phyloP scores from a whole-genome alignment of 1,140 invertebrate genomes.

The Halyomorpha halys region DNA sequence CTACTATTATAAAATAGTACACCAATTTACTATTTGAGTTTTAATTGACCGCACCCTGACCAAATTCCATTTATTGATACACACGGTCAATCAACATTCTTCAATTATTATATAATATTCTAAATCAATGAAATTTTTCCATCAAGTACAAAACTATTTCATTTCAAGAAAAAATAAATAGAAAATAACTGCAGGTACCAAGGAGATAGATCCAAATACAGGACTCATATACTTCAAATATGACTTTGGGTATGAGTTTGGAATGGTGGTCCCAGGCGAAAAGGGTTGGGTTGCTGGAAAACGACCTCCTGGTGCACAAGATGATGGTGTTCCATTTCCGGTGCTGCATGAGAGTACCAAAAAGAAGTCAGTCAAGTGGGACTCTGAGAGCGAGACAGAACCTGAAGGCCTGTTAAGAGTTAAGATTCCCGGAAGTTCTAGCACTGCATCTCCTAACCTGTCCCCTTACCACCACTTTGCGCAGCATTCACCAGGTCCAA shows the following conservation, averaged over 20 bases:
- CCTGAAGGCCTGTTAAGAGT: constrained; percentile 45
- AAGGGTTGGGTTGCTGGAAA: constrained; percentile 32
- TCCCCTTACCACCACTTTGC: constrained; percentile 16
- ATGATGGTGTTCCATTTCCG: constrained; percentile 47
- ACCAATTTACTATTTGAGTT: too few species aligned
- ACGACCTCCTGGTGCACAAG: constrained; percentile 36
- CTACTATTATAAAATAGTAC: too few species aligned
- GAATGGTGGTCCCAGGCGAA: constrained; percentile 58
- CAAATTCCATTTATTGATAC: too few species aligned
- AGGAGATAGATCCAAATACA: constrained; percentile 63
- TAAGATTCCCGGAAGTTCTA: constrained; percentile 40
- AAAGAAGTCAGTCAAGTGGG: constrained; percentile 48
- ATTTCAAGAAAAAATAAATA: too few species aligned
- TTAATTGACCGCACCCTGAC: too few species aligned
- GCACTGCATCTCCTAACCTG: constrained; percentile 43
- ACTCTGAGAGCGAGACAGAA: constrained; percentile 51
- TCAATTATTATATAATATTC: too few species aligned
- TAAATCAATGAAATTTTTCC: too few species aligned
- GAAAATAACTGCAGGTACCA: constrained; percentile 46
- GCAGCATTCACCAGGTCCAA: constrained; percentile 18
- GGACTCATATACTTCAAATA: constrained; percentile 74
- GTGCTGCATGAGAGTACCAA: constrained; percentile 44
- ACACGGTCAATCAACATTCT: too few species aligned
- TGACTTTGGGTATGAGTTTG: constrained; percentile 72
- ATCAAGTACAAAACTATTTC: too few species aligned